Base-by-base conservation (phyloP, 2,113 vertebrate genomes). In the Tylochromis polylepis region DNA sequence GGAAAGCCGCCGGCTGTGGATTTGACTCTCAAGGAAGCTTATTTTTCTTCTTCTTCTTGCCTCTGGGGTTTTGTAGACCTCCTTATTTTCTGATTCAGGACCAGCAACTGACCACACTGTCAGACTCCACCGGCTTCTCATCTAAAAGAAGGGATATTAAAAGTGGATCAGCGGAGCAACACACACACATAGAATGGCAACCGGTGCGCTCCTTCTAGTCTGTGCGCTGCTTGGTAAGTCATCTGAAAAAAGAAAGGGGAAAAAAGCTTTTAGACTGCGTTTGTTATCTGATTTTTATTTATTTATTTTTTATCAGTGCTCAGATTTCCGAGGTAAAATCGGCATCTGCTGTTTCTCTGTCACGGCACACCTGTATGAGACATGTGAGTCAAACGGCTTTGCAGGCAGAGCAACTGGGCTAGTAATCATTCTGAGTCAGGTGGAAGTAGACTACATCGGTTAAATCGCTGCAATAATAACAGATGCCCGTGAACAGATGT, bases 151-250 rank as follows among this genome's bases (percentile, higher is more conserved):
- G 91, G 84, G 86, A 83, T 87, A 87, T 82, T 67, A 86, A 85
- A 87, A 89, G 93, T 87, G 85, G 34, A 89, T 93, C 92, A 84
- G 81, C 86, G 85, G 86, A 89, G 79, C 84, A 57, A 89, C 85
- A 87, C 92, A 94, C 93, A 65, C 36, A 86, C 91, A 94, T 91
- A 67, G 36, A 87, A 96, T 96, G 96, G 95, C 93, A 92, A 90
- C 93, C 94, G 94, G 93, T 91, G 94, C 94, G 92, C 92, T 95
- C 55, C 86, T 95, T 34, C 88, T 95, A 15, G 91, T 89, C 84
- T 95, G 88, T 38, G 92, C 92, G 84, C 93, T 95, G 89, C 84
- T 95, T 24, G 95, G 96, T 96, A 95, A 95, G 96, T 96, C 70
- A 82, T 57, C 70, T 22, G 27, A n/a, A 8, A 27, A 43, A 29